Percentiles rank a stretch among this genome's conserved stretches.
Evolutionary conservation across 2,113 vertebrate species (phyloP).

Genomic region (Rattus rattus): DNA sequence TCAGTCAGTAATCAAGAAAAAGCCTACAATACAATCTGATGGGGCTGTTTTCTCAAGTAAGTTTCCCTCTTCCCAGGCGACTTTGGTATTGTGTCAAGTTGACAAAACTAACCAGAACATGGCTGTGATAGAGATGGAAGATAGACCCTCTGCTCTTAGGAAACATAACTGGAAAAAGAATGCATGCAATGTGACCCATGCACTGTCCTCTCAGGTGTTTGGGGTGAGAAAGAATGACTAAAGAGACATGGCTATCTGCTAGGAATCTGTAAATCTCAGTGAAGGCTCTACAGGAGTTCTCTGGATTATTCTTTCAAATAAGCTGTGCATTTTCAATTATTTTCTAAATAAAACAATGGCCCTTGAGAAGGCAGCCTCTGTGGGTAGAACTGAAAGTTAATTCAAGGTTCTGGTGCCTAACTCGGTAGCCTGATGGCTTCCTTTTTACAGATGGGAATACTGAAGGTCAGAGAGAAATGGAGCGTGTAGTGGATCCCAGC

Average conservation of each 20-base stretch:
- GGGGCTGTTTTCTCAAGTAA: not conserved
- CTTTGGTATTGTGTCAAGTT: not conserved
- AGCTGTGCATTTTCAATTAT: not conserved
- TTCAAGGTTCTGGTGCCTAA: not conserved
- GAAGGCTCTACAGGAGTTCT: not conserved
- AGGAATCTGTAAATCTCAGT: not conserved
- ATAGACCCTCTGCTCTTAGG: not conserved
- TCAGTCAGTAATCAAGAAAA: not conserved
- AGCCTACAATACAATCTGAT: not conserved
- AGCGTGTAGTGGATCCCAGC: not conserved
- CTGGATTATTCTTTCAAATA: slow-evolving; percentile 1
- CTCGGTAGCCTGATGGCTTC: not conserved
- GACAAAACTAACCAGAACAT: not conserved
- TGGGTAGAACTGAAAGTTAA: not conserved
- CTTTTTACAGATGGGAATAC: not conserved
- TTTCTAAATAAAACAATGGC: slow-evolving; percentile 3
- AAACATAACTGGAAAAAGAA: not conserved
- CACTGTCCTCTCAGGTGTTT: not conserved
- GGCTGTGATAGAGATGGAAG: not conserved
- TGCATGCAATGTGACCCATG: not conserved
- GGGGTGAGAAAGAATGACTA: not conserved
- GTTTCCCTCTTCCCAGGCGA: not conserved
- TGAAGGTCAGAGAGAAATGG: not conserved
- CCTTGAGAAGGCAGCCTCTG: not conserved
- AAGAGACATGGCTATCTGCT: not conserved